Conservation (phyloP, 2,797 vertebrate genomes). For the Galaxias olidus region DNA sequence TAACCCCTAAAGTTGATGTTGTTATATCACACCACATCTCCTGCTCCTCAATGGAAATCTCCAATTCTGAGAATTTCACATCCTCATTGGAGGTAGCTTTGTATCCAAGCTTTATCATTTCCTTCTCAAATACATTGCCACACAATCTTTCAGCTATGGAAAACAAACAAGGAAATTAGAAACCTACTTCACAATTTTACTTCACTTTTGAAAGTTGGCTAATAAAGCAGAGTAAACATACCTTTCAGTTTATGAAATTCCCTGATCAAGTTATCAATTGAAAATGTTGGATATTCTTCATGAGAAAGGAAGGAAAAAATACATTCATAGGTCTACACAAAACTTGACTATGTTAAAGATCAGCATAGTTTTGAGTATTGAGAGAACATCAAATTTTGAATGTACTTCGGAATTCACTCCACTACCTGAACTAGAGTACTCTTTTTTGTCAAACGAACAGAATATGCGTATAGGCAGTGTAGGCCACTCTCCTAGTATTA, state of each 20-base stretch:
- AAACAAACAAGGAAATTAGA: neutral
- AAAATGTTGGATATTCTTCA: conserved; percentile 10
- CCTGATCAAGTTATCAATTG: neutral
- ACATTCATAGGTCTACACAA: neutral
- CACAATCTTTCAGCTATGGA: neutral
- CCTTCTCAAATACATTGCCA: conserved; percentile 14
- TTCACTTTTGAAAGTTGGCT: neutral
- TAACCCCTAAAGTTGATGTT: neutral
- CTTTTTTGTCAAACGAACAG: neutral
- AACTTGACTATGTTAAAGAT: neutral
- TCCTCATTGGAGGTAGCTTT: conserved; percentile 15
- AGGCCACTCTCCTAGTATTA: neutral
- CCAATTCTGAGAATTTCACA: conserved; percentile 3
- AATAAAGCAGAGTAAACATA: neutral
- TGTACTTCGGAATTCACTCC: too few relatives aligned
- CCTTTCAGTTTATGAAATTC: conserved; percentile 14
- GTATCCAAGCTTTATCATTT: conserved; percentile 14
- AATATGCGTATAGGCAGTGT: neutral
- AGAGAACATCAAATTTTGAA: too few relatives aligned
- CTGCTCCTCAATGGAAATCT: neutral
- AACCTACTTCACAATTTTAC: neutral
- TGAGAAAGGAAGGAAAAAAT: neutral
- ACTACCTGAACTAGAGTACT: too few relatives aligned
- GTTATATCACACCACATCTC: neutral
- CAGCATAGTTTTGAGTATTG: too few relatives aligned